Evolutionary conservation across 2,113 vertebrate genomes (phyloP), one percentile per base, ranked within the genome.

Genomic region (Hypocryptadius cinnamomeus): DNA sequence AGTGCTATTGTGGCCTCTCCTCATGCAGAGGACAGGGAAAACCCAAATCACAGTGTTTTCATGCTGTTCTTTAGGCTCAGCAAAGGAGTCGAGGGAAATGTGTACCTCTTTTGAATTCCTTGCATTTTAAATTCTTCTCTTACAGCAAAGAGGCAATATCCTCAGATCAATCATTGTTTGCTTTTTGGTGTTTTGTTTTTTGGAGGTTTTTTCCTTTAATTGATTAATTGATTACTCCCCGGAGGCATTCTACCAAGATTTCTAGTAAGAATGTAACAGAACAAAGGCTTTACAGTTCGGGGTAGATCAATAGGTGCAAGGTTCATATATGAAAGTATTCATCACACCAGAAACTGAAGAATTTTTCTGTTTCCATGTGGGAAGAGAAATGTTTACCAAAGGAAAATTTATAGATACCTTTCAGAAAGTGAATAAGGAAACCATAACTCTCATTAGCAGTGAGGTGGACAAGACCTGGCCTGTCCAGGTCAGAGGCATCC

Each of bases 141-240:
- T 61, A 57, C 14, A 51, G 27, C 1, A 15, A 79, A 66, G 24
- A 61, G 15, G 20, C 19, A 65, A 9, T 48, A 82, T 80, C 31
- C 4, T 78, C 47, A 66, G 23, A 44, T 37, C 35, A 48, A 0
- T 37, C 30, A 13, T 33, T 0, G 0, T 23, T 72, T 7, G 3
- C 1, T 72, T 39, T 45, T 27, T 51, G 16, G 25, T 47, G 33
- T 15, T 40, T 60, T 21, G 9, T 21, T 33, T 80, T 37, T n/a
- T 51, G 13, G 25, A 15, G 15, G 12, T 19, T 33, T 33, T 70
- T 64, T 53, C 10, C 15, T 79, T 88, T 81, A 33, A 12, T 19
- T 35, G 37, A 9, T 78, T 69, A 27, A 35, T 20, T 63, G 60
- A 25, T 81, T 81, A 24, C 14, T 63, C 33, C 79, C 57, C 61